Conservation (phyloP, 2,888 invertebrate genomes). For the Cephus sareptanus region DNA sequence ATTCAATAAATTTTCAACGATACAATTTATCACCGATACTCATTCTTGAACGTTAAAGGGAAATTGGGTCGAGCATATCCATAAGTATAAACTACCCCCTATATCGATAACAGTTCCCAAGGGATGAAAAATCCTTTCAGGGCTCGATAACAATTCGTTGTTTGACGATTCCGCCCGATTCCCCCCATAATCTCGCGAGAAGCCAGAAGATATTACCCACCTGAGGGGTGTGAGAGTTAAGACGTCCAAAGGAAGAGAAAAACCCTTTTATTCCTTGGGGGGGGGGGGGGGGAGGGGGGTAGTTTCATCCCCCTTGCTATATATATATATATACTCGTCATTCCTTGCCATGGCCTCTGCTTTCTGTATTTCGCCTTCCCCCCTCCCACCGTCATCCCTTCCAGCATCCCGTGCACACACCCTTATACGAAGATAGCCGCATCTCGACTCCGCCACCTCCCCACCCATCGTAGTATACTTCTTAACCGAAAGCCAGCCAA, state of each 20-base stretch:
- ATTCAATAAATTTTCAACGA: not conserved
- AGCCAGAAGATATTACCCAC: not conserved
- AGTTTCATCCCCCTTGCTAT: too few species aligned
- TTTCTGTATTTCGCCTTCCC: not conserved
- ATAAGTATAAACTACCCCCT: not conserved
- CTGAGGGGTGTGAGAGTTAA: not conserved
- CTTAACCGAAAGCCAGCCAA: constrained; percentile 15
- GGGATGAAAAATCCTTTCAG: not conserved
- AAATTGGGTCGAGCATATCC: not conserved
- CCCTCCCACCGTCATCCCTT: not conserved
- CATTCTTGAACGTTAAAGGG: not conserved
- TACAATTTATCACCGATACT: not conserved
- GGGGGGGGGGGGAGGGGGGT: too few species aligned
- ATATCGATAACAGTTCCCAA: not conserved
- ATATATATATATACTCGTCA: too few species aligned
- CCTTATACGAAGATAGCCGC: not conserved
- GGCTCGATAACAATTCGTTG: not conserved
- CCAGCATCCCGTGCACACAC: not conserved
- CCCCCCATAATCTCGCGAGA: not conserved
- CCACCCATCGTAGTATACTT: not conserved
- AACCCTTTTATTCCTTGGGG: not conserved
- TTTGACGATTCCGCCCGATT: not conserved
- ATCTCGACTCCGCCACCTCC: constrained; percentile 14
- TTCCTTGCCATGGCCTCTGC: not conserved
- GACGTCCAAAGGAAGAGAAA: not conserved